A percentile compares a stretch with the other conserved stretches of the same genome.
Conservation (phyloP, 1,140 invertebrate genomes). For the Drosophila azteca region DNA sequence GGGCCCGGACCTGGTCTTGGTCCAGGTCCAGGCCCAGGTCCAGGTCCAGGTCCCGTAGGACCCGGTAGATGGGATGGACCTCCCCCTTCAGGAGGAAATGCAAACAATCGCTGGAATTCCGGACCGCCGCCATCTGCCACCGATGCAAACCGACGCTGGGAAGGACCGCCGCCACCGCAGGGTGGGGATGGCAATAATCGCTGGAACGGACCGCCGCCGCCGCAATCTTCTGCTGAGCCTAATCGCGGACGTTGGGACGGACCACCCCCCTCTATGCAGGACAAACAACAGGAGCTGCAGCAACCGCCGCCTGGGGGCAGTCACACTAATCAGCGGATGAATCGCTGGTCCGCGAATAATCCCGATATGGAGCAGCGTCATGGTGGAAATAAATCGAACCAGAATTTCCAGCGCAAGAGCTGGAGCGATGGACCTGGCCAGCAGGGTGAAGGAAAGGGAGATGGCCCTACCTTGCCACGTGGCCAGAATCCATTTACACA, state of each 20-base stretch:
- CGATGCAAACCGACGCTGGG: slow-evolving; percentile 18
- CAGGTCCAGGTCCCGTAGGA: too few species aligned
- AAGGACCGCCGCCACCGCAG: slow-evolving; percentile 17
- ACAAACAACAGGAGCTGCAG: slow-evolving; percentile 11
- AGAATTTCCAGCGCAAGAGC: slow-evolving; percentile 18
- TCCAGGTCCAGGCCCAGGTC: too few species aligned
- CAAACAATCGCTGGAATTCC: slow-evolving; percentile 18
- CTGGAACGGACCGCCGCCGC: slow-evolving; percentile 22
- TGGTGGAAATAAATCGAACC: slow-evolving; percentile 14
- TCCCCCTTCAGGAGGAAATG: background rate
- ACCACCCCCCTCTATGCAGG: slow-evolving; percentile 18
- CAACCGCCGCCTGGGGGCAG: slow-evolving; percentile 7
- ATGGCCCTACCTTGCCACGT: background rate
- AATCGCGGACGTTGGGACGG: slow-evolving; percentile 22
- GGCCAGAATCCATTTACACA: slow-evolving; percentile 5
- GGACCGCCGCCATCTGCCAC: slow-evolving; percentile 1
- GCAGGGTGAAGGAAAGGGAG: background rate
- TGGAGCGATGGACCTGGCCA: slow-evolving; percentile 10
- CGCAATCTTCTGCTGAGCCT: background rate
- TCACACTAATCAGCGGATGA: slow-evolving; percentile 11
- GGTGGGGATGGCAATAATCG: slow-evolving; percentile 6
- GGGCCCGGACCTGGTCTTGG: background rate
- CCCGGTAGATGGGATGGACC: slow-evolving; percentile 17
- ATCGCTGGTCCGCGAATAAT: slow-evolving; percentile 35
- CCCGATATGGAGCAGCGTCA: background rate